phyloP scores from a whole-genome alignment of 2,113 vertebrate species.

The Pseudonaja textilis region DNA sequence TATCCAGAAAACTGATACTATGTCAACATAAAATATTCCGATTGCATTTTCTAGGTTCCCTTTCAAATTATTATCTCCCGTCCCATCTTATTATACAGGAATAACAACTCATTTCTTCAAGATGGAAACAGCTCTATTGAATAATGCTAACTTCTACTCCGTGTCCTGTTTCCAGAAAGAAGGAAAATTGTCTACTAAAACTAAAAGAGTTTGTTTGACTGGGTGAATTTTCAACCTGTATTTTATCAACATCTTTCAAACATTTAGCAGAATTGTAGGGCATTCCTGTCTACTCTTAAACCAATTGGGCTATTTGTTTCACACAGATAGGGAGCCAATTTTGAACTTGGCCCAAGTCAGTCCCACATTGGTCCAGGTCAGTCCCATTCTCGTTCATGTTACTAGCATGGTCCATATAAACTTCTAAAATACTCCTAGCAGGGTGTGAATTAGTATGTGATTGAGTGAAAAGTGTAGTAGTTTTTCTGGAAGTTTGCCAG shows the following conservation, averaged over 20 bases:
- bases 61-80: background rate
- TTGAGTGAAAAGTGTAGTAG: background rate
- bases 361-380: background rate
- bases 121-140: conserved; percentile 9
- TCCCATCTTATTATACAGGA: background rate
- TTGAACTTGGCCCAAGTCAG: background rate
- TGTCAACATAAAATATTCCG: background rate
- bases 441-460: background rate
- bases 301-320: background rate
- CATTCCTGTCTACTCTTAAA: background rate
- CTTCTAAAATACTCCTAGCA: background rate
- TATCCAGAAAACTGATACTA: background rate
- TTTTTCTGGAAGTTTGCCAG: background rate
- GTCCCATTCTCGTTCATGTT: background rate
- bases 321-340: background rate
- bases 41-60: conserved; percentile 22
- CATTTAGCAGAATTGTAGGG: background rate
- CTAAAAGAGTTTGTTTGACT: background rate
- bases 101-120: conserved; percentile 19
- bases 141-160: background rate
- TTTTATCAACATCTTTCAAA: background rate
- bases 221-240: background rate
- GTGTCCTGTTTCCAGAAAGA: background rate
- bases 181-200: background rate
- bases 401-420: background rate